phyloP scores from a whole-genome alignment of 2,888 invertebrate species.

The Tipula vernalis region DNA sequence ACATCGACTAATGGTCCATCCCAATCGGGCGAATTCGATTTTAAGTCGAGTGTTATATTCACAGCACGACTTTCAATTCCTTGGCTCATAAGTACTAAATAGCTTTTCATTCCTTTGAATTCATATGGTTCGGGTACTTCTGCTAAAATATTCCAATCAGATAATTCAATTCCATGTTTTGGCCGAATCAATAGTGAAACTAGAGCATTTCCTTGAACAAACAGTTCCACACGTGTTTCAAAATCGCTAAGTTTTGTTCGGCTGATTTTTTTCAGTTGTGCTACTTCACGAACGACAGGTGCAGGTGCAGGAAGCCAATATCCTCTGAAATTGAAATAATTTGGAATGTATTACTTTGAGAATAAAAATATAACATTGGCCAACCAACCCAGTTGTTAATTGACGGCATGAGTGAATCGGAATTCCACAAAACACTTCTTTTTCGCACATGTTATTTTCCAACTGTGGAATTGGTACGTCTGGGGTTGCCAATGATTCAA shows the following conservation, averaged over 20 bases:
- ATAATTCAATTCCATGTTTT: conserved; percentile 21
- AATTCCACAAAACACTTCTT: conserved; percentile 26
- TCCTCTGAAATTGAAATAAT: conserved; percentile 18
- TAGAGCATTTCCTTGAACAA: conserved; percentile 18
- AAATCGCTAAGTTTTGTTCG: conserved; percentile 18
- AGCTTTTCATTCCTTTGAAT: conserved; percentile 22
- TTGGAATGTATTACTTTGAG: background rate
- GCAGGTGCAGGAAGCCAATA: conserved; percentile 25
- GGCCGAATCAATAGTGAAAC: conserved; percentile 24
- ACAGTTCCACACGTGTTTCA: conserved; percentile 20
- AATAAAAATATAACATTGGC: background rate
- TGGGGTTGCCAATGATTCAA: conserved; percentile 26
- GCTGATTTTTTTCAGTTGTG: conserved; percentile 18
- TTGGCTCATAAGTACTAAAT: conserved; percentile 25
- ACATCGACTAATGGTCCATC: conserved; percentile 24
- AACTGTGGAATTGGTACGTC: conserved; percentile 24
- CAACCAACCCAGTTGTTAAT: conserved; percentile 21
- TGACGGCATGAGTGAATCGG: conserved; percentile 24
- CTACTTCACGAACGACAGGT: conserved; percentile 23
- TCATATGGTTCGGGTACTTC: conserved; percentile 22
- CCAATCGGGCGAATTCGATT: conserved; percentile 16
- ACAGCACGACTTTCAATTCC: conserved; percentile 24
- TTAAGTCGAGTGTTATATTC: conserved; percentile 23
- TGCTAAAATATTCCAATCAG: conserved; percentile 22
- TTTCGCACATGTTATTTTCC: conserved; percentile 24